phyloP scores from a whole-genome alignment of 37 sponge, comb jelly and placozoan species.

The Aplysina aerophoba region DNA sequence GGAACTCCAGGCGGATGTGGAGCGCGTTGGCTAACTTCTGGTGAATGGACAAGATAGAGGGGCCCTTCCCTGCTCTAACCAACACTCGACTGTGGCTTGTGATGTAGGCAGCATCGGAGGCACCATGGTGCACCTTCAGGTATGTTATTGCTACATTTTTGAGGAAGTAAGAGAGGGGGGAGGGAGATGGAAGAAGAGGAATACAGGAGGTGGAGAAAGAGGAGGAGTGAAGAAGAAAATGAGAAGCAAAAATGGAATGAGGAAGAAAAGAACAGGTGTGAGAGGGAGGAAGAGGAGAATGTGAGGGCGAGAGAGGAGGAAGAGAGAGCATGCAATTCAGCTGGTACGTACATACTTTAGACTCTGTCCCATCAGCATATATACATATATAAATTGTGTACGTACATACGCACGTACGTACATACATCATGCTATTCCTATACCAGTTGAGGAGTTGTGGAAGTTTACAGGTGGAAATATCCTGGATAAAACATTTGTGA shows the following conservation, averaged over 20 bases:
- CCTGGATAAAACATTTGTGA: too few relatives aligned
- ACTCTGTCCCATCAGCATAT: too few relatives aligned
- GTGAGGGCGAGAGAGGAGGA: not conserved
- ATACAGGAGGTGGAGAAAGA: not conserved
- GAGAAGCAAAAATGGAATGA: not conserved
- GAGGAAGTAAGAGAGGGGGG: not conserved
- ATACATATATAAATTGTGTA: too few relatives aligned
- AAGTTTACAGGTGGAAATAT: too few relatives aligned
- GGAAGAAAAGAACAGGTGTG: not conserved
- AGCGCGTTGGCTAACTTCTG: slow-evolving; percentile 22
- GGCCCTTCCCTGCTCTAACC: not conserved
- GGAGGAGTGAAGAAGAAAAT: not conserved
- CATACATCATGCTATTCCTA: not conserved
- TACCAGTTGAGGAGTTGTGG: too few relatives aligned
- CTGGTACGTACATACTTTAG: too few relatives aligned
- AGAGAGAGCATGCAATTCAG: too few relatives aligned
- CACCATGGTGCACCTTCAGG: not conserved
- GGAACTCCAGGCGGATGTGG: slow-evolving; percentile 1
- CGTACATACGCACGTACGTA: not conserved
- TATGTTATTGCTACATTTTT: not conserved
- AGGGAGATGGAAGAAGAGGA: not conserved
- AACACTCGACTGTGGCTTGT: not conserved
- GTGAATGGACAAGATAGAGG: not conserved
- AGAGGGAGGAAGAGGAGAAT: not conserved
- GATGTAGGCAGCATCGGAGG: slow-evolving; percentile 12